A percentile compares a stretch with the other conserved stretches of the same genome.
Conservation (phyloP, 2,888 invertebrate genomes). For the Drosophila lutescens region DNA sequence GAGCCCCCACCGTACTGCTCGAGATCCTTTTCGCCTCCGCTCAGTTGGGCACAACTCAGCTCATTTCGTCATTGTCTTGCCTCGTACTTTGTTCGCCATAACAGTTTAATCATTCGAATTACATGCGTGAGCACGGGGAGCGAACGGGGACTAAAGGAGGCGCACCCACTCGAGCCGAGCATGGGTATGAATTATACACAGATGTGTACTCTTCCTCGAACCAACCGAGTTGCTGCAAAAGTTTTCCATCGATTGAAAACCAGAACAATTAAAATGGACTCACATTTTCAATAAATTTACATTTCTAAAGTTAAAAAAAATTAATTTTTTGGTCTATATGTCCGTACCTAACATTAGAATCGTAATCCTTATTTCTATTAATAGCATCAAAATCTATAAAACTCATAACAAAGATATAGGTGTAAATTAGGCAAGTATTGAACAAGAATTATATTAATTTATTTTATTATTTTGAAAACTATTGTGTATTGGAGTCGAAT, state of each 20-base stretch:
- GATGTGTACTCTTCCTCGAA: slow-evolving; percentile 27
- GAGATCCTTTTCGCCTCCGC: slow-evolving; percentile 24
- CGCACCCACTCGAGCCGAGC: slow-evolving; percentile 3
- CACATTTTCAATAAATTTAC: too few species aligned
- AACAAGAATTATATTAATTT: too few species aligned
- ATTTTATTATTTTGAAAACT: too few species aligned
- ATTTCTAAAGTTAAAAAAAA: too few species aligned
- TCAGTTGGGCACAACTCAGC: slow-evolving; percentile 27
- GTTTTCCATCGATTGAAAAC: background rate
- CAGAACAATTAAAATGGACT: too few species aligned
- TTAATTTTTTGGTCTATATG: too few species aligned
- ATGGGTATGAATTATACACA: slow-evolving; percentile 41
- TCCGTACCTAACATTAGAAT: too few species aligned
- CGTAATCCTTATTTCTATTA: too few species aligned
- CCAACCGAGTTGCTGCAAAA: slow-evolving; percentile 6
- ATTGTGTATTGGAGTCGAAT: too few species aligned
- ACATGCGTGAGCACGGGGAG: slow-evolving; percentile 38
- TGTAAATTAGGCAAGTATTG: too few species aligned
- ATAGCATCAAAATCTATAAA: too few species aligned
- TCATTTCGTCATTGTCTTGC: slow-evolving; percentile 75
- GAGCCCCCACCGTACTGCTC: background rate
- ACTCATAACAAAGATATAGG: too few species aligned
- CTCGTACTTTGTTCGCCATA: slow-evolving; percentile 67
- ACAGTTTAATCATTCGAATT: slow-evolving; percentile 76
- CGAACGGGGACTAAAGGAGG: background rate